Evolutionary conservation across 2,888 invertebrate species (phyloP), one percentile per base, ranked within the genome.

Genomic region (Caenorhabditis uteleia): DNA sequence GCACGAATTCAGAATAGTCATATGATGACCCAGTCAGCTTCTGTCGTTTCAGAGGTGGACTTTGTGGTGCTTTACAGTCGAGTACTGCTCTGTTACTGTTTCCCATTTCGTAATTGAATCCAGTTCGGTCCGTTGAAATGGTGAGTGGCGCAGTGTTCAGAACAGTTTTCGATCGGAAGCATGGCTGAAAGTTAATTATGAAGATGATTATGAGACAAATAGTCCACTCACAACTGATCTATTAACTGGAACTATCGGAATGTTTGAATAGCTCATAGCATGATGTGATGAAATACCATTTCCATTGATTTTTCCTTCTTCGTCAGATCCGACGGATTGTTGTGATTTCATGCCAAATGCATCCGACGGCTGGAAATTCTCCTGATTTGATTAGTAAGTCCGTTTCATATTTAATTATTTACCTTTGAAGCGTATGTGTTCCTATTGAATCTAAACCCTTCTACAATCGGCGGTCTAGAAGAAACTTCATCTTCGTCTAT

Each of bases 361-460:
- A n/a, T n/a, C n/a, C n/a, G n/a, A n/a, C n/a, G 40, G 23, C 40
- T 44, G 29, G 12, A 44, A 27, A 44, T n/a, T n/a, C n/a, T n/a
- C n/a, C n/a, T 43, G 43, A 25, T n/a, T 12, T 6, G 6, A 43
- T 5, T 25, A 25, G 3, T 43, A 23, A 31, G 10, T 31, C 31
- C 12, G 14, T 31, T 31, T 31, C 10, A 31, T 12, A 10, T 12
- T 31, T 31, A 23, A 20, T 8, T 23, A 42, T 14, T 42, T 12
- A 20, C 18, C 44, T 27, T 14, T 23, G 8, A 23, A 7, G 50
- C 46, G 39, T 47, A 46, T 7, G 62, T 40, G 21, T 62, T 60
- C 2, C 68, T 40, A 8, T 55, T 59, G 55, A 76, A 67, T 7
- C 57, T 39, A 64, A 76, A 76, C 48, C 72, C 76, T 8, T 61